A percentile compares a stretch with the other conserved stretches of the same genome.
These are phyloP conservation scores for Chloroceryle inda DNA, from an alignment of 2,797 vertebrate species.

Conservation along the genomic window DNA sequence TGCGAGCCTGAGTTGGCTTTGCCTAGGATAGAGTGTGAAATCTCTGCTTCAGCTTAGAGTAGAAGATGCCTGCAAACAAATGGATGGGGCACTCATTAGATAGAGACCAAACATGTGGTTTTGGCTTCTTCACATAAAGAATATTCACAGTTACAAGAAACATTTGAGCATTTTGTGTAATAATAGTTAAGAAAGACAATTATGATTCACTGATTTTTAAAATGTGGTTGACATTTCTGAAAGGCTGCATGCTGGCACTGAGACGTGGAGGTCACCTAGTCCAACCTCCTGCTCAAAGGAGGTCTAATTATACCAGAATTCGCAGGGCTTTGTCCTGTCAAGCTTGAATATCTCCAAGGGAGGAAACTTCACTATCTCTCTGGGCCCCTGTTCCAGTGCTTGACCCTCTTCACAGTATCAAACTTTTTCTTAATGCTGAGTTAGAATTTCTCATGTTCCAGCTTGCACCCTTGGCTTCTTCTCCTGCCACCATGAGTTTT, in stretches of 20 bases:
- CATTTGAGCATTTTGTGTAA: neutral
- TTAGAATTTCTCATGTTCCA: neutral
- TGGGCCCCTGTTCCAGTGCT: neutral
- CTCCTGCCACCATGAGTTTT: accelerated
- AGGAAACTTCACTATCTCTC: neutral
- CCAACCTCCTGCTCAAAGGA: neutral
- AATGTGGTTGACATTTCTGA: neutral
- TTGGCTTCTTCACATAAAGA: neutral
- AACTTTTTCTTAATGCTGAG: neutral
- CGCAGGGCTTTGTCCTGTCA: neutral
- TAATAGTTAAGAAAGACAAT: neutral
- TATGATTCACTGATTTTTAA: neutral
- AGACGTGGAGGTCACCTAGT: neutral
- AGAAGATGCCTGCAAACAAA: neutral
- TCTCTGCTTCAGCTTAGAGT: neutral
- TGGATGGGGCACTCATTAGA: neutral
- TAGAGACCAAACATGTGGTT: neutral
- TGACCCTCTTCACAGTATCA: neutral
- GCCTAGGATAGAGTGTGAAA: neutral
- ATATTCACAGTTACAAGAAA: neutral
- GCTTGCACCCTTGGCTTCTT: neutral
- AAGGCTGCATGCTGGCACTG: neutral
- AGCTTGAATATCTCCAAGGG: neutral
- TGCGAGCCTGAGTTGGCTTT: neutral
- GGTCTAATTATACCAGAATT: neutral